These are phyloP conservation scores for Amyelois transitella DNA, from an alignment of 1,140 invertebrate species.

Conservation along the genomic window DNA sequence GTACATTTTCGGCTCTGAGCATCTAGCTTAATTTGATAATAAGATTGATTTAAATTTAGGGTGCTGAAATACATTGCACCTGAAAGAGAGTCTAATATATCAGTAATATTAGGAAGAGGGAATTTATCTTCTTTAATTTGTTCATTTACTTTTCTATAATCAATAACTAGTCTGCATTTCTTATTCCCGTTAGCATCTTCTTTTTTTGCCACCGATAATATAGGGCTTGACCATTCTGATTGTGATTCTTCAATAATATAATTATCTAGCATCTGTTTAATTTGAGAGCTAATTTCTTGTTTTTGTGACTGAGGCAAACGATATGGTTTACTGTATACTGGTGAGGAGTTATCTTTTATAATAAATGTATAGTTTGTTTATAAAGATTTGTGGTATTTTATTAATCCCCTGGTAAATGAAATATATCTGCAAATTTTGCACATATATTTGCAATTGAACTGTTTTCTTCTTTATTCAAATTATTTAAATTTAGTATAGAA, in stretches of 20 bases:
- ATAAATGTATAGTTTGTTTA: conserved; percentile 3
- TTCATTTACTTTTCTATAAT: conserved; percentile 18
- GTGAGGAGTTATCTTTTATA: background rate
- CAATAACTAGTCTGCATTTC: conserved; percentile 19
- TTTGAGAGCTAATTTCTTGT: conserved; percentile 8
- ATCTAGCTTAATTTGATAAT: no score
- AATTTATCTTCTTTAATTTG: conserved; percentile 17
- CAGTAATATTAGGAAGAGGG: no score
- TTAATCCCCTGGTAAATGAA: conserved; percentile 10
- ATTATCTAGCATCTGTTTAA: conserved; percentile 8
- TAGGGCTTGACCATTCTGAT: conserved; percentile 9
- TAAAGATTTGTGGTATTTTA: conserved; percentile 1
- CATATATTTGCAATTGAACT: conserved; percentile 7
- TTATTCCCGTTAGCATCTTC: conserved; percentile 5
- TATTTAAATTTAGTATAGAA: conserved; percentile 7
- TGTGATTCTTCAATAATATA: conserved; percentile 4
- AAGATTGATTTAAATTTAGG: no score
- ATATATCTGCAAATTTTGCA: conserved; percentile 12
- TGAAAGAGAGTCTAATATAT: conserved; percentile 12
- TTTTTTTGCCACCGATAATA: conserved; percentile 18
- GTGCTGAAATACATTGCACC: no score
- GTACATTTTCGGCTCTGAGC: no score
- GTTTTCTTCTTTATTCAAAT: conserved; percentile 11
- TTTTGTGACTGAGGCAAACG: conserved; percentile 5
- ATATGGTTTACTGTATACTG: conserved; percentile 9